Evolutionary conservation across 2,888 invertebrate species (phyloP), one percentile per base, ranked within the genome.

Genomic region (Coelopa pilipes): DNA sequence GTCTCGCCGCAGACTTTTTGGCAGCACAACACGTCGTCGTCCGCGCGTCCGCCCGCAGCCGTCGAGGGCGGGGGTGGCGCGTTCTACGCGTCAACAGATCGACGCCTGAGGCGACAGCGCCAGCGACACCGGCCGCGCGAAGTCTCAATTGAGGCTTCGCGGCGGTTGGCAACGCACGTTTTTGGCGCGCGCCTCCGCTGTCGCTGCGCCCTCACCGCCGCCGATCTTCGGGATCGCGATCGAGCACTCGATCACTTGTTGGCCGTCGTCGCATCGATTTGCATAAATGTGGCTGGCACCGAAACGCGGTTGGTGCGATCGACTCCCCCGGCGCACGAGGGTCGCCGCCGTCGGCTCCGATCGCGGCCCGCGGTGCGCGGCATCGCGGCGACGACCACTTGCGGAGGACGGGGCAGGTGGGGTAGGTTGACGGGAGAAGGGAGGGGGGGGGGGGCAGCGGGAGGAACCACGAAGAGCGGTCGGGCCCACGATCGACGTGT

Each of bases 1-100:
- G 34, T 66, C 49, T 66, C 50, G 13, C 24, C 1, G 21, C 67
- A 67, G 67, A 67, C 67, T n/a, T 55, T 67, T 67, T 67, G 67
- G 67, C 67, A 53, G 17, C 67, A 67, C 34, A 67, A 55, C 19
- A 67, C 15, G 17, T 50, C 66, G 19, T 7, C 13, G 19, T 49
- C 19, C 1, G 11, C 19, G 49, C 24, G 5, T 0, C 13, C 0
- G 7, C 13, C 46, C 5, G 45, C 21, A 12, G 12, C 9, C 19
- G 50, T 1, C 49, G 3, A 24, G 57, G 19, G 57, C 21, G 17
- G 57, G 19, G 57, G 57, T 11, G 50, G 21, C 19, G 9, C 10
- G 15, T 47, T 59, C 21, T 57, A 34, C 34, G 34, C 34, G 34
- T 57, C 46, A 63, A n/a, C 63, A 63, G 46, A 15, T 17, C 45